phyloP scores from a whole-genome alignment of 2,888 invertebrate genomes.

The Nowickia ferox region DNA sequence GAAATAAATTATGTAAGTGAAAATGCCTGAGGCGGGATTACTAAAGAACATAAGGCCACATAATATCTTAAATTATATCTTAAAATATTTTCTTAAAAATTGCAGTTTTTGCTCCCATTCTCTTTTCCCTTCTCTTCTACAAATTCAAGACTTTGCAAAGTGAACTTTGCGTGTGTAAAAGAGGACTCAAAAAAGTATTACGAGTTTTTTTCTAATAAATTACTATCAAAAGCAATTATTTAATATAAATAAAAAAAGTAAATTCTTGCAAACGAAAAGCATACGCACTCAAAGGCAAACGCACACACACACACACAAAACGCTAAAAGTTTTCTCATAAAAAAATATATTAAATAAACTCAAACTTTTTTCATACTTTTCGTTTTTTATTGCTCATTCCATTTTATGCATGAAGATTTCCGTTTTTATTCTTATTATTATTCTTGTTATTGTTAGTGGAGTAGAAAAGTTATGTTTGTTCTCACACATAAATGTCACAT shows the following conservation, averaged over 20 bases:
- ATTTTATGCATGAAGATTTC: too few relatives aligned
- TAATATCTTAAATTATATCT: too few relatives aligned
- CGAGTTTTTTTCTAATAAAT: background rate
- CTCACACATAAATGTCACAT: constrained; percentile 22
- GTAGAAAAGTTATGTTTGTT: constrained; percentile 36
- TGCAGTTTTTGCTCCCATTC: too few relatives aligned
- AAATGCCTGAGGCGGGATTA: too few relatives aligned
- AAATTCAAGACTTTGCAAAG: too few relatives aligned
- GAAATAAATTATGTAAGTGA: too few relatives aligned
- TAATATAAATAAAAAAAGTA: constrained; percentile 51
- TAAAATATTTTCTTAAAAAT: too few relatives aligned
- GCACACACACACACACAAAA: constrained; percentile 4
- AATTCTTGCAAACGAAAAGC: background rate
- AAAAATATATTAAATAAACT: constrained; percentile 20
- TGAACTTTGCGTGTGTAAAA: too few relatives aligned
- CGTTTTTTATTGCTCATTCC: background rate
- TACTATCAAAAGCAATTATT: constrained; percentile 40
- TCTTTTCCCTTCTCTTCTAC: too few relatives aligned
- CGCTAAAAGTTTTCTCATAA: constrained; percentile 48
- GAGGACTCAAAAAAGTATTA: too few relatives aligned
- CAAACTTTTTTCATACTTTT: constrained; percentile 25
- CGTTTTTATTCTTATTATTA: background rate
- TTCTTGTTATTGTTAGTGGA: background rate
- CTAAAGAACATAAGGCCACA: too few relatives aligned
- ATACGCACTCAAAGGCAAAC: background rate